Base-by-base conservation (phyloP, 2,888 invertebrate genomes). In the Anodontia alba region DNA sequence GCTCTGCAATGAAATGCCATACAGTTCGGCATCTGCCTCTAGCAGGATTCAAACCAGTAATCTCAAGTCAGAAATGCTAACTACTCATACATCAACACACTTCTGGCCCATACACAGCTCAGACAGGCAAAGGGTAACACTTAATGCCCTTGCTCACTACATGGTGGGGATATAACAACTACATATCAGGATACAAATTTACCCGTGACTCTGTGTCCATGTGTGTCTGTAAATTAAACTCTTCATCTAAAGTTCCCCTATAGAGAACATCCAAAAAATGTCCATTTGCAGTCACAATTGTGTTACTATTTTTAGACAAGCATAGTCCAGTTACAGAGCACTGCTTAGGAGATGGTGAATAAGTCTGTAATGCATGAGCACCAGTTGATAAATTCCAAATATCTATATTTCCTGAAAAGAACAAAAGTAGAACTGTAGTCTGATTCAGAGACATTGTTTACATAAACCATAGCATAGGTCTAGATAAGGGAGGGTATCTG, bases 301-400 rank as follows among this genome's bases (percentile, higher is more conserved):
- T 72, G 23, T 80, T 67, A 26, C 81, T 62, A 46, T 72, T 72
- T 23, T 38, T 46, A 10, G 86, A 80, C 62, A 86, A 79, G 54
- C 75, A 80, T 0, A 83, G 38, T 10, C 46, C 46, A 10, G 83
- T 62, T 7, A 46, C 49, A 43, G 51, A n/a, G 31, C 46, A 67
- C 74, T 62, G 74, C 67, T 85, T 51, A 84, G 76, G 17, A 86
- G 87, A 8, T 74, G 81, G 69, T 29, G 66, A 71, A 43, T 77
- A 78, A 15, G 83, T 83, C 43, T 83, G 81, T 23, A 83, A 20
- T 5, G 81, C 74, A 76, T 49, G 87, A 87, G 78, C 76, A 66
- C 88, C 88, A 29, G 82, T 84, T 7, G 88, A 86, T 71, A 91
- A 89, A 42, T 81, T 84, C 93, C 93, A 93, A 5, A 93, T 83